Conservation (phyloP, 2,797 vertebrate genomes). For the Myripristis jacobus region DNA sequence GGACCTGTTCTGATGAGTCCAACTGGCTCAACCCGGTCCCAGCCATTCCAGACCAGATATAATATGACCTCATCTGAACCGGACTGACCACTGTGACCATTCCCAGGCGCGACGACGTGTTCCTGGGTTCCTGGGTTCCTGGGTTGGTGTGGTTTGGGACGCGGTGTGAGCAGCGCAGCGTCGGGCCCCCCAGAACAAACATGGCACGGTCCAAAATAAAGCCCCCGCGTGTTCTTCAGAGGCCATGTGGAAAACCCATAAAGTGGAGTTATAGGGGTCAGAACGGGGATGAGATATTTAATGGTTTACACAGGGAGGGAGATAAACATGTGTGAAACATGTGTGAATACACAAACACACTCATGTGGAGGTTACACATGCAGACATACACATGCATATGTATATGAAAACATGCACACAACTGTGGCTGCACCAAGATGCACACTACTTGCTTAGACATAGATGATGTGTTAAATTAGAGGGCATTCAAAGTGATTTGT, state of each 20-base stretch:
- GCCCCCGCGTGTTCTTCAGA: conserved; percentile 78
- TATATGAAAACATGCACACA: conserved; percentile 10
- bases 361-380: conserved; percentile 1
- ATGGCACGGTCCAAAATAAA: conserved; percentile 83
- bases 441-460: neutral
- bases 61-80: conserved; percentile 71
- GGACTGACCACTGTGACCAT: conserved; percentile 64
- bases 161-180: conserved; percentile 70
- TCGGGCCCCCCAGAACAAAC: conserved; percentile 79
- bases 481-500: conserved; percentile 12
- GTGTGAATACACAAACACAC: conserved; percentile 32
- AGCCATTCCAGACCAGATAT: conserved; percentile 31
- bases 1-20: conserved; percentile 34
- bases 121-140: conserved; percentile 55
- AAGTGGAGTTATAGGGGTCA: conserved; percentile 81
- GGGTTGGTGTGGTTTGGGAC: conserved; percentile 76
- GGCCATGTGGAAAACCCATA: conserved; percentile 86
- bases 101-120: conserved; percentile 57
- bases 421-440: conserved; percentile 1
- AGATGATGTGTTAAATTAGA: conserved; percentile 23
- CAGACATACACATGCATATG: neutral
- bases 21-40: neutral
- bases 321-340: conserved; percentile 55
- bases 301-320: conserved; percentile 78
- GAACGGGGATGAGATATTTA: conserved; percentile 79